Evolutionary conservation across 2,888 invertebrate genomes (phyloP), one percentile per base, ranked within the genome.

Genomic region (Chrysolina haemoptera): DNA sequence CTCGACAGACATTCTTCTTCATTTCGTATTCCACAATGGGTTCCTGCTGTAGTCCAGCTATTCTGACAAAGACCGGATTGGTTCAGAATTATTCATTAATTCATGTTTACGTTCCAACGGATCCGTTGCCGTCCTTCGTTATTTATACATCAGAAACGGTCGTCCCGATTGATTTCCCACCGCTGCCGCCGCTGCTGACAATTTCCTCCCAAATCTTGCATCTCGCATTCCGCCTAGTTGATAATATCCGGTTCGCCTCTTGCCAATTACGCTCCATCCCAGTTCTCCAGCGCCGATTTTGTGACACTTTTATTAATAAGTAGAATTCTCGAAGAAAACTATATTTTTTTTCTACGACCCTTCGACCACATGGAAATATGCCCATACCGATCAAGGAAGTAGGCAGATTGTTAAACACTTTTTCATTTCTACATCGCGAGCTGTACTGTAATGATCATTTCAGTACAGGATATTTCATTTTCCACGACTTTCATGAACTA

Each of bases 221-320:
- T 59, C 68, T 62, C 55, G 41, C 64, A 64, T 64, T 68, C 68
- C 68, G 74, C 67, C 70, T 64, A 55, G 59, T 43, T 40, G 62
- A 64, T 71, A 74, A 71, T 71, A 71, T 74, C 71, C 71, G 68
- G 71, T 35, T 62, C 43, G 55, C 64, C 71, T 68, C 65, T 62
- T 62, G 65, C 48, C 66, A 74, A 71, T 74, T 66, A 66, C 9
- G 22, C 66, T 12, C 16, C 16, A 11, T 20, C 50, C 27, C 35
- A 35, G 27, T 66, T 66, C 35, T 11, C 48, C 35, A 22, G 59
- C 9, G 14, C 59, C 27, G n/a, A n/a, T 59, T 59, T 59, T 59
- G 35, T 8, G 6, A 35, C 35, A 35, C 6, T 35, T 35, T 35
- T 8, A 35, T 6, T 3, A 35, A 6, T 35, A 35, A 35, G 35